These are phyloP conservation scores for Microchirus variegatus DNA, from an alignment of 2,797 vertebrate genomes.

Conservation along the genomic window DNA sequence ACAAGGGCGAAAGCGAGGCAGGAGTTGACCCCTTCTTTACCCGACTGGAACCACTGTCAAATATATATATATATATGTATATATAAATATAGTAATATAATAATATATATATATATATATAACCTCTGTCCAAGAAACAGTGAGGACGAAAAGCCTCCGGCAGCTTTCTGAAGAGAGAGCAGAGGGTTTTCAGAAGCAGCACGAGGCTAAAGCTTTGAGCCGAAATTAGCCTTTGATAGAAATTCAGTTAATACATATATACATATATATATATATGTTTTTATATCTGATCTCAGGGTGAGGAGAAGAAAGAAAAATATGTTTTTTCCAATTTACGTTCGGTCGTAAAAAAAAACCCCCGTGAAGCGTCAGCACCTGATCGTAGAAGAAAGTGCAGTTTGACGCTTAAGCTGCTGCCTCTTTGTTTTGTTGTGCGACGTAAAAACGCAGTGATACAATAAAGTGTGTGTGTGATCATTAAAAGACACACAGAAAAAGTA, in stretches of 20 bases:
- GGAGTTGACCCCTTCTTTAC: constrained; percentile 44
- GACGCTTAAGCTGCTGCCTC: no score
- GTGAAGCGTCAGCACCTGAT: background rate
- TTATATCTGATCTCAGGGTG: constrained; percentile 45
- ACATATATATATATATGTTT: no score
- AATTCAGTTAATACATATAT: no score
- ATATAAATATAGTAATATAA: no score
- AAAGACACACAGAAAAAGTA: no score
- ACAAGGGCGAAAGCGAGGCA: constrained; percentile 41
- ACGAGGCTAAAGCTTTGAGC: constrained; percentile 25
- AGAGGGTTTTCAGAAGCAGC: constrained; percentile 14
- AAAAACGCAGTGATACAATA: no score
- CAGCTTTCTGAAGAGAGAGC: constrained; percentile 23
- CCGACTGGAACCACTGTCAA: constrained; percentile 63
- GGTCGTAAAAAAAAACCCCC: no score
- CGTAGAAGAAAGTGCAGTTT: no score
- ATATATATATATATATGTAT: background rate
- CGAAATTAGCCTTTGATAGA: constrained; percentile 61
- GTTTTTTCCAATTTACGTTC: no score
- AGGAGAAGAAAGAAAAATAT: constrained; percentile 1
- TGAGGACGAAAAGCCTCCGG: constrained; percentile 36
- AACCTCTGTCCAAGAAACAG: constrained; percentile 42
- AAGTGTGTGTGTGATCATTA: no score
- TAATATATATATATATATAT: no score
- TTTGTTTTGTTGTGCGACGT: no score